Percentiles rank a stretch among this genome's conserved stretches.
phyloP scores from a whole-genome alignment of 2,888 invertebrate genomes.

The Neoascia interrupta region DNA sequence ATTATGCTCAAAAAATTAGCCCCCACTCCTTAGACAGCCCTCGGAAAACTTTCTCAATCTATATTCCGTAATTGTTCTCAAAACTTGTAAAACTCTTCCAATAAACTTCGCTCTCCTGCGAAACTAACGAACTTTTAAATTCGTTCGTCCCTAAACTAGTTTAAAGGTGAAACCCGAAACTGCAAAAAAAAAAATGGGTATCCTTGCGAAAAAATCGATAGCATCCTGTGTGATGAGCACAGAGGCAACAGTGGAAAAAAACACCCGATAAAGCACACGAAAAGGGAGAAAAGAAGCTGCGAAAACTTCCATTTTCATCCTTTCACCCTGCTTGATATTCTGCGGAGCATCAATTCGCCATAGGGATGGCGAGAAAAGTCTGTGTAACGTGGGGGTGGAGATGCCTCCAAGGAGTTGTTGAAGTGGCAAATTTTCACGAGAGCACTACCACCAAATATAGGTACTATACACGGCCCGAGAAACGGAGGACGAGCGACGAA shows the following conservation, averaged over 20 bases:
- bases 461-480: constrained; percentile 16
- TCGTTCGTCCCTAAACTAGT: constrained; percentile 65
- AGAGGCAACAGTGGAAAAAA: constrained; percentile 34
- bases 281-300: constrained; percentile 66
- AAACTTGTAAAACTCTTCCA: constrained; percentile 45
- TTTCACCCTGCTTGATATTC: constrained; percentile 66
- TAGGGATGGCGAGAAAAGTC: constrained; percentile 40
- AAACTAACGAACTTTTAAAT: constrained; percentile 66
- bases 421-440: constrained; percentile 78
- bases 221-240: constrained; percentile 44
- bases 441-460: constrained; percentile 70
- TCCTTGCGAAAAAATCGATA: constrained; percentile 67
- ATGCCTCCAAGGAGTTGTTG: constrained; percentile 78
- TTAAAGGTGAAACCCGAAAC: constrained; percentile 58
- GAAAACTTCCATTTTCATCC: constrained; percentile 68
- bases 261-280: constrained; percentile 58
- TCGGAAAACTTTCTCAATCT: constrained; percentile 65
- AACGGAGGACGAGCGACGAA: constrained; percentile 14
- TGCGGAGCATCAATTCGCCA: constrained; percentile 66
- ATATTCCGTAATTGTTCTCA: constrained; percentile 64
- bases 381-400: constrained; percentile 1
- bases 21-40: neutral
- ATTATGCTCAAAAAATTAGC: neutral
- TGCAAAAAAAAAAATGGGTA: constrained; percentile 26
- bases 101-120: constrained; percentile 44